Evolutionary conservation across 2,113 vertebrate genomes (phyloP), one percentile per base, ranked within the genome.

Genomic region (Odocoileus virginianus): DNA sequence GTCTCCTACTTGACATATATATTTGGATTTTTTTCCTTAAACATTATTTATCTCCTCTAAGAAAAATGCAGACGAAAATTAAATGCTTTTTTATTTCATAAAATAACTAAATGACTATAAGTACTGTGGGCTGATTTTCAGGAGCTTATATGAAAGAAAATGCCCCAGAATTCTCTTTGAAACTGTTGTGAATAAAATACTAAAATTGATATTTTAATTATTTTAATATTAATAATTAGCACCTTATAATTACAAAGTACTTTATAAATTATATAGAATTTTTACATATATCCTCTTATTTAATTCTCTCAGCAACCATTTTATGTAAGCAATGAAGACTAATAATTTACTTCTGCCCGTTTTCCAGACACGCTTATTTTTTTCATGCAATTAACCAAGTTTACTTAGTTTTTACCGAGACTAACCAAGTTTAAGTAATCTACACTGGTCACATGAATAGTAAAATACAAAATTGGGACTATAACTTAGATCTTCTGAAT

Each of bases 1-100:
- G 13, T 40, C 19, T 45, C 92, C 83, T 90, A 96, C 14, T 94
- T 98, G 57, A 84, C 97, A 76, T 89, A 36, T 60, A 93, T 97
- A 93, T 40, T 93, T 90, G 93, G n/a, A 94, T 97, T 95, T 96
- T 97, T 78, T 98, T 97, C 12, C 47, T 98, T 79, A 67, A 92
- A 40, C 0, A 87, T 83, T 40, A 0, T 64, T 64, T 91, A 91
- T 89, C 94, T 93, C 97, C 84, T 96, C 67, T 33, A 89, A 93
- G 83, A 10, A 74, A 54, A 87, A 97, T 76, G 43, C 8, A 97
- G 94, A 95, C 93, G 60, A 16, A 94, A 3, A 76, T 83, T 55
- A 87, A 97, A 85, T 95, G 82, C 0, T 0, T 97, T 98, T 98
- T 96, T 87, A 74, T 93, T 98, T 96, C 57, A 96, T 83, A 97